Conservation (phyloP, 1,140 invertebrate genomes). For the Drosophila lacteicornis region DNA sequence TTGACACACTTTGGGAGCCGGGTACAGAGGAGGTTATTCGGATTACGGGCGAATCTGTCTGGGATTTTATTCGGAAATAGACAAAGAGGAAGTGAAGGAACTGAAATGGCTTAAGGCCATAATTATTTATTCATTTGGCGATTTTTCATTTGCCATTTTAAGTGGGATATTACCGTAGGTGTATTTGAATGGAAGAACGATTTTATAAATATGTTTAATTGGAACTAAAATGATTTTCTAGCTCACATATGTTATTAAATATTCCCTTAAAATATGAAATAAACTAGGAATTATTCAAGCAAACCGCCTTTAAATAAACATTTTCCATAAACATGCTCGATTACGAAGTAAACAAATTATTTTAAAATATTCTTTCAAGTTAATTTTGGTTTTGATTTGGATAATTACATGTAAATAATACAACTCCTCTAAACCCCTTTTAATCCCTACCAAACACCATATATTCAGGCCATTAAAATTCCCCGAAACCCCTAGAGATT, state of each 20-base stretch:
- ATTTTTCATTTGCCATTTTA: constrained; percentile 18
- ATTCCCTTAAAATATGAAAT: neutral
- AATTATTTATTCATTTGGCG: constrained; percentile 35
- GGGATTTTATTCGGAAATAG: constrained; percentile 10
- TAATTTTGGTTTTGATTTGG: neutral
- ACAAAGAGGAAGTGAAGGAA: constrained; percentile 5
- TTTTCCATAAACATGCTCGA: neutral
- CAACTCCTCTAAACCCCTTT: neutral
- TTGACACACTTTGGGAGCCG: constrained; percentile 59
- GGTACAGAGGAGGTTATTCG: constrained; percentile 12
- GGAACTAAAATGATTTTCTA: neutral
- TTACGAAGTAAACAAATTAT: neutral
- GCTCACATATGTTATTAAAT: neutral
- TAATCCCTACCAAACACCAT: neutral
- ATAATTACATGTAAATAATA: neutral
- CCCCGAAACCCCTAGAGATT: too few species aligned
- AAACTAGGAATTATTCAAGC: neutral
- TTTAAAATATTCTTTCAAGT: too few species aligned
- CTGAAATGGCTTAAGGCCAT: constrained; percentile 26
- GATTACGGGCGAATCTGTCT: constrained; percentile 17
- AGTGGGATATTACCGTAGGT: neutral
- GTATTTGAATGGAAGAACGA: neutral
- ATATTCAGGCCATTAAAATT: constrained; percentile 1
- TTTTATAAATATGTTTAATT: neutral
- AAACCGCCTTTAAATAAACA: neutral